Evolutionary conservation across 2,888 invertebrate genomes (phyloP).

Genomic region (Lepidonotus clava): DNA sequence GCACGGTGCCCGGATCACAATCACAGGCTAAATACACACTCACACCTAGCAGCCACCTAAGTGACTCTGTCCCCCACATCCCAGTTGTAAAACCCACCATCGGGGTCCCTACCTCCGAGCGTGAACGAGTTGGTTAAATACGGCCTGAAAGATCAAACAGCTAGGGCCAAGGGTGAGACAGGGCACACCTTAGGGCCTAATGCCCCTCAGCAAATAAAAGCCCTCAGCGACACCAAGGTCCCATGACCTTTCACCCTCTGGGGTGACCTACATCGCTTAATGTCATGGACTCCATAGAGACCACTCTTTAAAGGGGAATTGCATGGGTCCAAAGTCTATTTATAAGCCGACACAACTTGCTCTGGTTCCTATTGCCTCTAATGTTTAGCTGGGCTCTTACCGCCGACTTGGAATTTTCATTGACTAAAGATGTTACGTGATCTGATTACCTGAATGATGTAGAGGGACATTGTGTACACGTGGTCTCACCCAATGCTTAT

Average conservation of each 20-base stretch:
- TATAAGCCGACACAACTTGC: background rate
- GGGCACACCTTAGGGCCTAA: background rate
- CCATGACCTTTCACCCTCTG: background rate
- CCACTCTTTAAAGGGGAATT: background rate
- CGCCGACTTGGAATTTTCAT: too few species aligned
- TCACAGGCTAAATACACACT: slow-evolving; percentile 2
- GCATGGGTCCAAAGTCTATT: background rate
- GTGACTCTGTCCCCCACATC: too few species aligned
- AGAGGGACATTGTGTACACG: too few species aligned
- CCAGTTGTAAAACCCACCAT: too few species aligned
- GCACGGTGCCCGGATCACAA: background rate
- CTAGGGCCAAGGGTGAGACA: too few species aligned
- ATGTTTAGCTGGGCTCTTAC: too few species aligned
- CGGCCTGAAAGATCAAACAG: background rate
- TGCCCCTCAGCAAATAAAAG: background rate
- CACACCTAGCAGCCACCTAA: too few species aligned
- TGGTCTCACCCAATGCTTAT: too few species aligned
- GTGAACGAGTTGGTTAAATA: background rate
- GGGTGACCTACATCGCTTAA: slow-evolving; percentile 6
- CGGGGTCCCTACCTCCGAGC: background rate
- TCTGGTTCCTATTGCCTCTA: background rate
- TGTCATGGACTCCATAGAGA: background rate
- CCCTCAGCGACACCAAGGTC: background rate
- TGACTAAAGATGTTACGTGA: too few species aligned
- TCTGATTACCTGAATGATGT: too few species aligned